Percentiles rank a stretch among this genome's conserved stretches.
phyloP scores from a whole-genome alignment of 35 echinoderm and acorn worm genomes.

The Apostichopus californicus region DNA sequence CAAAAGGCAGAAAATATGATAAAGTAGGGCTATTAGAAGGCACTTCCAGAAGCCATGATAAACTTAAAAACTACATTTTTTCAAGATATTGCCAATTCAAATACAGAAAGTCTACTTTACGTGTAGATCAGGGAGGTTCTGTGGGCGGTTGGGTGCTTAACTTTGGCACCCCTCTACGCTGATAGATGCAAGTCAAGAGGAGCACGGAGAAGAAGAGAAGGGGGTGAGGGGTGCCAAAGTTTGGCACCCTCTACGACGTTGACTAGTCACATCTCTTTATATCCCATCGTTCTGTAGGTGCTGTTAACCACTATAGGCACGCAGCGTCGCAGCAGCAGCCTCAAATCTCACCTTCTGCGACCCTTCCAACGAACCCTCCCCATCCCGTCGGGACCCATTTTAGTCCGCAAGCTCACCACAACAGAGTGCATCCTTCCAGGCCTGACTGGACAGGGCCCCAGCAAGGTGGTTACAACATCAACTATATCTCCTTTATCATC shows the following conservation, averaged over 20 bases:
- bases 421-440: constrained; percentile 83
- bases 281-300: constrained; percentile 58
- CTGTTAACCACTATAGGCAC: constrained; percentile 33
- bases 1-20: too few relatives aligned
- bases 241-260: background rate
- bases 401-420: constrained; percentile 66
- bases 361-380: constrained; percentile 52
- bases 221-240: background rate
- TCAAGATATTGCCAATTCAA: too few relatives aligned
- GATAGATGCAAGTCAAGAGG: too few relatives aligned
- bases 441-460: constrained; percentile 86
- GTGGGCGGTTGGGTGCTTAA: too few relatives aligned
- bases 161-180: too few relatives aligned
- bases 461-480: constrained; percentile 59
- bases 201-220: background rate
- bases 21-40: too few relatives aligned
- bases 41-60: too few relatives aligned
- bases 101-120: too few relatives aligned
- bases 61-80: too few relatives aligned
- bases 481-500: background rate
- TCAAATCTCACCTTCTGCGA: constrained; percentile 46
- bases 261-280: constrained; percentile 15
- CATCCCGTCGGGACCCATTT: constrained; percentile 38
- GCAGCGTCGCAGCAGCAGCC: constrained; percentile 34
- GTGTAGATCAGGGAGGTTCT: too few relatives aligned